Conservation (phyloP, 2,797 vertebrate genomes). For the Tachyglossus aculeatus region DNA sequence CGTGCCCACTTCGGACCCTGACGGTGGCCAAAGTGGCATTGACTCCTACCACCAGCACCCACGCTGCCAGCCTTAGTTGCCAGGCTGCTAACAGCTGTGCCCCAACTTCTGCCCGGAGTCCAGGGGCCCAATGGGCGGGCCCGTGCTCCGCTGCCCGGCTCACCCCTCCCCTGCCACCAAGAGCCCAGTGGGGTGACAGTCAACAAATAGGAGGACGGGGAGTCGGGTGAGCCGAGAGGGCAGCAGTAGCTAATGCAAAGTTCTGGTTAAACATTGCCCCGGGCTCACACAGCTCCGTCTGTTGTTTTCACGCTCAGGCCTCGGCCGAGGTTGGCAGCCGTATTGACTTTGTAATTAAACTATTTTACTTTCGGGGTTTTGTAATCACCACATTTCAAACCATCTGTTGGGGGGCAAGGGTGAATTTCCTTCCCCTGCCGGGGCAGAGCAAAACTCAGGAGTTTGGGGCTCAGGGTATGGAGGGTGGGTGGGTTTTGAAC, state of each 20-base stretch:
- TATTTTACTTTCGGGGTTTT: slow-evolving; percentile 98
- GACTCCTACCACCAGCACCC: too few relatives aligned
- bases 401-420: slow-evolving; percentile 89
- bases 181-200: slow-evolving; percentile 59
- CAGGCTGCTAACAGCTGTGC: too few relatives aligned
- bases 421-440: slow-evolving; percentile 76
- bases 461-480: too few relatives aligned
- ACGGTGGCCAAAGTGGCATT: too few relatives aligned
- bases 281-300: slow-evolving; percentile 95
- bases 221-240: slow-evolving; percentile 75
- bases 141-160: too few relatives aligned
- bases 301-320: slow-evolving; percentile 97
- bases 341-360: slow-evolving; percentile 99
- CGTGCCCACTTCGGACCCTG: too few relatives aligned
- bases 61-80: too few relatives aligned
- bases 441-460: slow-evolving; percentile 72
- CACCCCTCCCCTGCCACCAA: slow-evolving; percentile 8
- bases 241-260: slow-evolving; percentile 87
- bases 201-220: slow-evolving; percentile 66
- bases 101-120: too few relatives aligned
- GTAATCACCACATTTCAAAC: slow-evolving; percentile 95
- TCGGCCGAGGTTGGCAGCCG: slow-evolving; percentile 89
- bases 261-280: slow-evolving; percentile 99
- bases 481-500: too few relatives aligned
- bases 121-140: too few relatives aligned